These are phyloP conservation scores for Phataginus tricuspis DNA, from an alignment of 2,797 vertebrate genomes.

Conservation along the genomic window DNA sequence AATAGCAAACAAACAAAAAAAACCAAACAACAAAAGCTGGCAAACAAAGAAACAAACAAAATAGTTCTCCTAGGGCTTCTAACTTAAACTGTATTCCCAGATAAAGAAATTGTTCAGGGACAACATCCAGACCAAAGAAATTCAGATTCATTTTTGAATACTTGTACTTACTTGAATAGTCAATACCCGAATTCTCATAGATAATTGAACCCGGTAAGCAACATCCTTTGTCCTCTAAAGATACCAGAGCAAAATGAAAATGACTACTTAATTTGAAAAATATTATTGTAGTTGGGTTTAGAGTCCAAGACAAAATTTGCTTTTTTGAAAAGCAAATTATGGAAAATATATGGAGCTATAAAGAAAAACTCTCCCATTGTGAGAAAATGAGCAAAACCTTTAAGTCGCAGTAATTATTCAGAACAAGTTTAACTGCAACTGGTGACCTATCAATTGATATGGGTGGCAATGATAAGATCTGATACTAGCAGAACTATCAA, in stretches of 20 bases:
- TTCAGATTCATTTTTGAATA: not conserved
- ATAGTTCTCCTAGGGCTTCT: slow-evolving; percentile 3
- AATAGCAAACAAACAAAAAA: slow-evolving; percentile 52
- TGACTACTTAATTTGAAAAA: not conserved
- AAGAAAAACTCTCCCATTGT: not conserved
- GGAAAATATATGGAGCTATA: not conserved
- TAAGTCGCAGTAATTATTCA: not conserved
- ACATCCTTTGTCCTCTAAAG: not conserved
- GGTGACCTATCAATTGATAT: not conserved
- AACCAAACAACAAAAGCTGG: slow-evolving; percentile 25
- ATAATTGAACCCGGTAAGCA: not conserved
- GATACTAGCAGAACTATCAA: not conserved
- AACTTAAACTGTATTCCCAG: not conserved
- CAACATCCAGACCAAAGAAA: not conserved
- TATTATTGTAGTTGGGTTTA: not conserved
- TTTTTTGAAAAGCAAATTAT: not conserved
- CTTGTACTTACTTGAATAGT: not conserved
- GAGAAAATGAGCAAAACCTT: not conserved
- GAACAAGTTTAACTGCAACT: not conserved
- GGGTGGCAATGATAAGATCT: not conserved
- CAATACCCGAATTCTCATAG: not conserved
- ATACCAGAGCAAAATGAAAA: not conserved
- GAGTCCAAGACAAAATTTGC: not conserved
- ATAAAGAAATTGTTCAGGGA: not conserved
- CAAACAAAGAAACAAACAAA: slow-evolving; percentile 49